Percentiles rank a stretch among this genome's conserved stretches.
These are phyloP conservation scores for Tupaia tana DNA, from an alignment of 2,113 vertebrate species.

Conservation along the genomic window DNA sequence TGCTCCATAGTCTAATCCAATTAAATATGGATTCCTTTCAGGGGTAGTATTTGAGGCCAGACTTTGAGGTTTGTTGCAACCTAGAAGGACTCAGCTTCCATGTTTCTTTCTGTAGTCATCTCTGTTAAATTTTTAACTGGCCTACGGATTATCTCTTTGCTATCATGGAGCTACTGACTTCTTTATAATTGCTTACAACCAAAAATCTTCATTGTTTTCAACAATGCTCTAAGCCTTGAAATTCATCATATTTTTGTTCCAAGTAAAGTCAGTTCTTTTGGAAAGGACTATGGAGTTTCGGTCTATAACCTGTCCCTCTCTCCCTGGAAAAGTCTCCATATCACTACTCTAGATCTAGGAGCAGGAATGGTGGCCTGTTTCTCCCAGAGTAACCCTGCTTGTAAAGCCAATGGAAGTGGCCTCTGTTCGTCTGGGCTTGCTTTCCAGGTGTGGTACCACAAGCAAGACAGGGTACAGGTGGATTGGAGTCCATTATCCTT, in stretches of 20 bases:
- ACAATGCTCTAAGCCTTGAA: background rate
- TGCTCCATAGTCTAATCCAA: background rate
- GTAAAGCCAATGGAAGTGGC: too few relatives aligned
- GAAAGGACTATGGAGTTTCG: background rate
- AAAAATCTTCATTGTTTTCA: background rate
- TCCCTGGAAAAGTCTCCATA: background rate
- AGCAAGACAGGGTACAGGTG: too few relatives aligned
- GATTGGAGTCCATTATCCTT: background rate
- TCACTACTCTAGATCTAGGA: background rate
- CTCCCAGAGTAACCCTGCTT: background rate
- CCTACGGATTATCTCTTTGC: background rate
- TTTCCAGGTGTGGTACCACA: too few relatives aligned
- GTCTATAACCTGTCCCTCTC: background rate
- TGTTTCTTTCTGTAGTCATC: background rate
- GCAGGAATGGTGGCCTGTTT: background rate
- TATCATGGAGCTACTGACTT: background rate
- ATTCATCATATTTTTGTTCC: background rate
- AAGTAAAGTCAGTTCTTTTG: background rate
- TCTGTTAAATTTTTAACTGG: background rate
- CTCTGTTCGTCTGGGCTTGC: background rate
- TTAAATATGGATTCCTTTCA: background rate
- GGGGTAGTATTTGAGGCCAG: background rate
- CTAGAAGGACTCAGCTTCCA: background rate
- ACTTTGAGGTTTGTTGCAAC: background rate
- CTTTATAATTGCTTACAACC: background rate